Percentiles rank a stretch among this genome's conserved stretches.
phyloP scores from a whole-genome alignment of 2,888 invertebrate genomes.

The Cinara cedri region DNA sequence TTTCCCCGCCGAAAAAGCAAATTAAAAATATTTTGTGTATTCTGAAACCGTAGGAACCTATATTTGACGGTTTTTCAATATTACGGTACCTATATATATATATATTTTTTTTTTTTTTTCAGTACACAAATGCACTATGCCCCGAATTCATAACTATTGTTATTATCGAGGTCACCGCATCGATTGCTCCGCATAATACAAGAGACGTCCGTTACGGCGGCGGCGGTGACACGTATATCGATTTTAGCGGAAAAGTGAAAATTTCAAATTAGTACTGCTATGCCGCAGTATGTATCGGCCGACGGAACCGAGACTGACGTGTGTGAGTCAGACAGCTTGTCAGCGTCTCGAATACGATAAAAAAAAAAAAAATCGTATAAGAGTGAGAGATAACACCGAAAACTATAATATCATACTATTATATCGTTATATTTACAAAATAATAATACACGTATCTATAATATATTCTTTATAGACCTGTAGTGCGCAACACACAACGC shows the following conservation, averaged over 20 bases:
- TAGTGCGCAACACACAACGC: no score
- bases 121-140: no score
- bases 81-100: no score
- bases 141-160: no score
- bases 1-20: no score
- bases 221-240: neutral
- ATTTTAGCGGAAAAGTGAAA: constrained; percentile 24
- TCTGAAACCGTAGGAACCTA: no score
- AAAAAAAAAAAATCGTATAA: neutral
- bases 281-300: neutral
- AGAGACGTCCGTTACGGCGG: neutral
- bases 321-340: neutral
- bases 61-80: no score
- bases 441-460: no score
- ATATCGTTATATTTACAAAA: no score
- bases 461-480: no score
- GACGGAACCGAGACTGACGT: constrained; percentile 7
- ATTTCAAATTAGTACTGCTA: neutral
- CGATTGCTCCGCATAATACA: constrained; percentile 10
- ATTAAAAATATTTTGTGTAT: no score
- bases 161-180: constrained; percentile 12
- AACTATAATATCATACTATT: neutral
- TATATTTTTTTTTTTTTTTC: no score
- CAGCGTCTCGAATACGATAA: neutral
- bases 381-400: neutral